Evolutionary conservation across 2,797 vertebrate species (phyloP).

Genomic region (Rousettus madagascariensis): DNA sequence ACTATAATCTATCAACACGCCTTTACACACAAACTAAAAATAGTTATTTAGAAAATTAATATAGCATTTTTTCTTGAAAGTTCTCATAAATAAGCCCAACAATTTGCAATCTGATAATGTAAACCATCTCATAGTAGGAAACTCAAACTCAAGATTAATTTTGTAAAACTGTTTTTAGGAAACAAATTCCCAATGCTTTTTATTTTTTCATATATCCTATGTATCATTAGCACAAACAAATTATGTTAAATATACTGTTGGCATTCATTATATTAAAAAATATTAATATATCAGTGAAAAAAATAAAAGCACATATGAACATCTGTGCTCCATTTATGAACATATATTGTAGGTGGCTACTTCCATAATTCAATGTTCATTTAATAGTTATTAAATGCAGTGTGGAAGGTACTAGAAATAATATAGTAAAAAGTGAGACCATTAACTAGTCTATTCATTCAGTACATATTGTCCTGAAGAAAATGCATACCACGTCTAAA

Average conservation of each 20-base stretch:
- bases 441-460: neutral
- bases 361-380: neutral
- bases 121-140: conserved; percentile 32
- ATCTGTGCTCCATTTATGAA: conserved; percentile 27
- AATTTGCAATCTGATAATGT: conserved; percentile 34
- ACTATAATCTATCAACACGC: neutral
- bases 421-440: neutral
- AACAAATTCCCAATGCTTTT: conserved; percentile 8
- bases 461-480: conserved; percentile 32
- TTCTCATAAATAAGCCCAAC: conserved; percentile 28
- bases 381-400: neutral
- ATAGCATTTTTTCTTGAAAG: neutral
- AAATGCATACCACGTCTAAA: neutral
- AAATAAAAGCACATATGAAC: neutral
- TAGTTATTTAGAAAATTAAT: conserved; percentile 45
- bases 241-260: neutral
- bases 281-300: conserved; percentile 11
- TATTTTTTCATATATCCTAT: neutral
- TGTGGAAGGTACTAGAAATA: neutral
- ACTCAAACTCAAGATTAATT: neutral
- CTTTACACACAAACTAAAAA: conserved; percentile 31
- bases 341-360: neutral
- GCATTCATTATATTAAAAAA: conserved; percentile 34
- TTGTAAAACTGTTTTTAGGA: conserved; percentile 31
- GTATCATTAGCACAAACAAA: neutral